Evolutionary conservation across 1,140 invertebrate species (phyloP).

Genomic region (Adelges cooleyi): DNA sequence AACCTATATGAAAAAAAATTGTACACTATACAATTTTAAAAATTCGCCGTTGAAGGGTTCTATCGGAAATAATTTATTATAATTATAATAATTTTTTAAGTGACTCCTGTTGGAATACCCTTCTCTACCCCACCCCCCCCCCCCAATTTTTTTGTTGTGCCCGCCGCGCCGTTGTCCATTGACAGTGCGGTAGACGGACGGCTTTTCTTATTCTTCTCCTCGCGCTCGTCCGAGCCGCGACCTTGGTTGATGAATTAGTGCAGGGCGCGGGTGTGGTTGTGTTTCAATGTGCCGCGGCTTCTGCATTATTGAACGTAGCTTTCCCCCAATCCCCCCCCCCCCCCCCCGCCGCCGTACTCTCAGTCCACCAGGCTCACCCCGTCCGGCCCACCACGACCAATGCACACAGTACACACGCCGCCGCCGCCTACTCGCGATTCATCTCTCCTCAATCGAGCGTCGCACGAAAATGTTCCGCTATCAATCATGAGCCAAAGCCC

Average conservation of each 20-base stretch:
- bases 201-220: no score
- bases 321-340: not conserved
- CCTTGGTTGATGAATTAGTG: conserved; percentile 16
- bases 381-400: not conserved
- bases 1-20: no score
- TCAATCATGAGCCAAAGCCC: conserved; percentile 24
- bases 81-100: not conserved
- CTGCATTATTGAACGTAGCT: conserved; percentile 25
- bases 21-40: no score
- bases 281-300: not conserved
- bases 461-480: conserved; percentile 17
- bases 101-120: not conserved
- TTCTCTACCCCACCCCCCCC: no score
- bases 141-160: not conserved
- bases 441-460: conserved; percentile 1
- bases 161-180: not conserved
- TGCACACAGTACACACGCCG: not conserved
- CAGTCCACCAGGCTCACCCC: not conserved
- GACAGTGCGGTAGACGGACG: not conserved
- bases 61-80: no score
- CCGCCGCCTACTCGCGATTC: not conserved
- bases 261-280: not conserved
- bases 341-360: not conserved
- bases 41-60: no score
- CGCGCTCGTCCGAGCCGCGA: not conserved